phyloP scores from a whole-genome alignment of 2,113 vertebrate species.

The Hippocampus guttulatus region DNA sequence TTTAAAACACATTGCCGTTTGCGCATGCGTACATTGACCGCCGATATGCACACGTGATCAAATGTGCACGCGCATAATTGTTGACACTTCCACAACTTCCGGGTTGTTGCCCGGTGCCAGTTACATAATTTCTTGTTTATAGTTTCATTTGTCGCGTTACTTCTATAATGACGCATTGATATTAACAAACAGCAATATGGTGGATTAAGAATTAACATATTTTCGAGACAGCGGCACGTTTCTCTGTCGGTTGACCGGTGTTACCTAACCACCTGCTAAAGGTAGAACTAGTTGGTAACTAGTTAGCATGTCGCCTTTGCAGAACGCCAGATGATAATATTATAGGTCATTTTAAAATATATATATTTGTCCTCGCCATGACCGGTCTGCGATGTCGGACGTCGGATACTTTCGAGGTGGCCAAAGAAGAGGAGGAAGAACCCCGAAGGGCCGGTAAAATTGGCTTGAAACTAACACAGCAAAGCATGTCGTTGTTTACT shows the following conservation, averaged over 20 bases:
- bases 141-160: not conserved
- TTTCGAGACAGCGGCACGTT: not conserved
- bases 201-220: not conserved
- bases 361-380: constrained; percentile 49
- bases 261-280: constrained; percentile 13
- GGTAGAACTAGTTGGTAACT: constrained; percentile 54
- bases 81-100: not conserved
- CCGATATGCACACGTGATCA: not conserved
- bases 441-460: constrained; percentile 29
- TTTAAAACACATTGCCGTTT: too few relatives aligned
- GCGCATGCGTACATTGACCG: not conserved
- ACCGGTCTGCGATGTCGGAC: constrained; percentile 56
- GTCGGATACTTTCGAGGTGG: constrained; percentile 26
- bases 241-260: not conserved
- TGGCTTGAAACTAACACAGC: constrained; percentile 11
- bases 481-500: not conserved
- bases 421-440: constrained; percentile 14
- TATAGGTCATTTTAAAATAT: not conserved
- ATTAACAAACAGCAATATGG: not conserved
- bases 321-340: not conserved
- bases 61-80: not conserved
- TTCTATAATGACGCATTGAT: not conserved
- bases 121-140: not conserved
- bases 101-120: not conserved
- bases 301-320: constrained; percentile 50